Evolutionary conservation across 1,140 invertebrate genomes (phyloP).

Genomic region (Macrosteles quadrilineatus): DNA sequence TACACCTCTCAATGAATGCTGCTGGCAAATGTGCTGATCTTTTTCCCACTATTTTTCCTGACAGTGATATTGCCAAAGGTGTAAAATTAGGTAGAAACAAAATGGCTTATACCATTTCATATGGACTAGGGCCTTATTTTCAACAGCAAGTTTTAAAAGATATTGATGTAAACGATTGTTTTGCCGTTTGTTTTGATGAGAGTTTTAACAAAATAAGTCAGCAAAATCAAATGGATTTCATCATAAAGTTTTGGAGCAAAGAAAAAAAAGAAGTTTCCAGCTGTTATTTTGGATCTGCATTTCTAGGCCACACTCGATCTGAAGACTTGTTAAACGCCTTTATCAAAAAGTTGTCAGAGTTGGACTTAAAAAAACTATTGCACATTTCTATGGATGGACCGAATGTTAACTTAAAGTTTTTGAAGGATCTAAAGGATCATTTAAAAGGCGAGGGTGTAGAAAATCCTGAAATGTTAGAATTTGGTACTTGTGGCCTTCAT

Average conservation of each 20-base stretch:
- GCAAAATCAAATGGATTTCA: conserved; percentile 41
- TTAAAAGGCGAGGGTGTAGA: background rate
- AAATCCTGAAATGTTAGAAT: conserved; percentile 20
- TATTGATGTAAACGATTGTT: conserved; percentile 30
- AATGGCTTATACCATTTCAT: too few species aligned
- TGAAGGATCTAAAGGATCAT: conserved; percentile 12
- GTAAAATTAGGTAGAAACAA: conserved; percentile 30
- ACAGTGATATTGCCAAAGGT: conserved; percentile 7
- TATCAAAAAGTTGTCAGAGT: background rate
- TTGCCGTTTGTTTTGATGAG: conserved; percentile 37
- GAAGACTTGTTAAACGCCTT: background rate
- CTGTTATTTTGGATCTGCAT: conserved; percentile 37
- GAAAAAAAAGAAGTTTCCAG: conserved; percentile 34
- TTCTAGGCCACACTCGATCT: conserved; percentile 27
- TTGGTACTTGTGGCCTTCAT: conserved; percentile 34
- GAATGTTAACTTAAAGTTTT: conserved; percentile 29
- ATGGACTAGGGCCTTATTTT: too few species aligned
- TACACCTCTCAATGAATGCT: conserved; percentile 21
- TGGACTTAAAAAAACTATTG: conserved; percentile 29
- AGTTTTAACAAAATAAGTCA: conserved; percentile 37
- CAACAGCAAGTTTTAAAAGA: conserved; percentile 28
- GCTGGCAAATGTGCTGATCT: conserved; percentile 5
- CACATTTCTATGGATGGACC: conserved; percentile 40
- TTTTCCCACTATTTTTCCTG: conserved; percentile 29
- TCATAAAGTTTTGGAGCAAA: conserved; percentile 37